These are phyloP conservation scores for Drosophila mimetica DNA, from an alignment of 2,888 invertebrate genomes.

Conservation along the genomic window DNA sequence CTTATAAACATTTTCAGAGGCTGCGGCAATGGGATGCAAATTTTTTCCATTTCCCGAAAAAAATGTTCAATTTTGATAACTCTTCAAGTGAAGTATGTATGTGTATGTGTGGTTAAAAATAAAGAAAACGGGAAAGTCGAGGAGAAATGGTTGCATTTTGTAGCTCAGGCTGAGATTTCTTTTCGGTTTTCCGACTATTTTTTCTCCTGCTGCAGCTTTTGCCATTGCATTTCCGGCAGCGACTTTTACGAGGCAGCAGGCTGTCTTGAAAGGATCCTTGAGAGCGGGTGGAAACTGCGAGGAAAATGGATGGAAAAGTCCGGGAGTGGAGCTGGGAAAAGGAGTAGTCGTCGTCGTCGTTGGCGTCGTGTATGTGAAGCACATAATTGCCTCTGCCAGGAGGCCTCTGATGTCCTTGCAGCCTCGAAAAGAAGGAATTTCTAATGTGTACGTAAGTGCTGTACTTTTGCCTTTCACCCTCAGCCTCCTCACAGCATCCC, in stretches of 20 bases:
- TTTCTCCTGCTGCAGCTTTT: slow-evolving; percentile 17
- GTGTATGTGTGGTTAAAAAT: neutral
- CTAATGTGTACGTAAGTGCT: slow-evolving; percentile 77
- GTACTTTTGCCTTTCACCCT: slow-evolving; percentile 45
- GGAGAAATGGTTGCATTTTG: slow-evolving; percentile 67
- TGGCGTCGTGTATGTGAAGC: slow-evolving; percentile 61
- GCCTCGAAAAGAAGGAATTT: slow-evolving; percentile 71
- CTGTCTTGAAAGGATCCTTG: slow-evolving; percentile 43
- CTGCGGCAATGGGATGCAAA: slow-evolving; percentile 56
- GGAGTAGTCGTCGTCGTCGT: slow-evolving; percentile 45
- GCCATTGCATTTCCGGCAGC: slow-evolving; percentile 74
- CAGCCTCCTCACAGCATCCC: slow-evolving; percentile 7
- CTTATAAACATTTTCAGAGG: slow-evolving; percentile 68
- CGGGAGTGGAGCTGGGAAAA: neutral
- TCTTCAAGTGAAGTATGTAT: slow-evolving; percentile 38
- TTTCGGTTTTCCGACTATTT: slow-evolving; percentile 5
- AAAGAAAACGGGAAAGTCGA: neutral
- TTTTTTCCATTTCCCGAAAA: slow-evolving; percentile 56
- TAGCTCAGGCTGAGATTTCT: slow-evolving; percentile 65
- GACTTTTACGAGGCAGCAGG: slow-evolving; percentile 69
- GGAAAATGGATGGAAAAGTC: slow-evolving; percentile 13
- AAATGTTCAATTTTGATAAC: slow-evolving; percentile 80
- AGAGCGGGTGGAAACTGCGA: slow-evolving; percentile 1
- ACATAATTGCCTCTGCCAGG: slow-evolving; percentile 78
- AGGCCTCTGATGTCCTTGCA: slow-evolving; percentile 53